Evolutionary conservation across 2,113 vertebrate genomes (phyloP).

Genomic region (Labeo catla): DNA sequence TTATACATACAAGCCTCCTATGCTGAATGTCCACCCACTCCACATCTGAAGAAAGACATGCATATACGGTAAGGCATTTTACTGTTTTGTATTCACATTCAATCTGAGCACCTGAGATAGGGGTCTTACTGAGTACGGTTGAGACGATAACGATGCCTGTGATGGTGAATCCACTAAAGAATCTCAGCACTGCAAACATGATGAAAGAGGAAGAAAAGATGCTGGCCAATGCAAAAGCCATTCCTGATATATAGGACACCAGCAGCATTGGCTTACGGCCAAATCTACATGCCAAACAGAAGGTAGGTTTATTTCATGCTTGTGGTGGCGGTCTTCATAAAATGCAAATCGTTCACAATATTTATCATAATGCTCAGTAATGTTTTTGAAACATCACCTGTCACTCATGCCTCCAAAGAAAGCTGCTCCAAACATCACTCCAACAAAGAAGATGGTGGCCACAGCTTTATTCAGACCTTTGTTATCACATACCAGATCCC

Average conservation of each 20-base stretch:
- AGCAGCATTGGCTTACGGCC: constrained; percentile 73
- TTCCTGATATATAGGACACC: constrained; percentile 68
- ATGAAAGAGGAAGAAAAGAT: constrained; percentile 71
- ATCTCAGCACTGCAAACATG: constrained; percentile 75
- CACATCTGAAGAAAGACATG: constrained; percentile 64
- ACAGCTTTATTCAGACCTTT: constrained; percentile 77
- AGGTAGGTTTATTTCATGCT: background rate
- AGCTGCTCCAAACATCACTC: constrained; percentile 82
- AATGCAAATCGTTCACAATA: background rate
- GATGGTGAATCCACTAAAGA: constrained; percentile 76
- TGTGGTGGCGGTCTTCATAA: background rate
- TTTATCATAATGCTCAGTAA: background rate
- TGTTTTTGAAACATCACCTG: constrained; percentile 16
- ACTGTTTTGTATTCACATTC: background rate
- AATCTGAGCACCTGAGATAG: background rate
- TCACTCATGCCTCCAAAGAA: constrained; percentile 82
- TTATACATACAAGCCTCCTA: constrained; percentile 72
- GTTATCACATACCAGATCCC: constrained; percentile 82
- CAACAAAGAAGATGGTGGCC: constrained; percentile 85
- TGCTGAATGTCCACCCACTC: constrained; percentile 81
- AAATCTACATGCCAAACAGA: constrained; percentile 59
- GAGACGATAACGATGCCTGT: constrained; percentile 74
- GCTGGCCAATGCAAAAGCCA: constrained; percentile 70
- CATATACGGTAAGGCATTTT: background rate
- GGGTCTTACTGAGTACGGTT: constrained; percentile 70